phyloP scores from a whole-genome alignment of 2,797 vertebrate genomes.

The Clarias platycephalus region DNA sequence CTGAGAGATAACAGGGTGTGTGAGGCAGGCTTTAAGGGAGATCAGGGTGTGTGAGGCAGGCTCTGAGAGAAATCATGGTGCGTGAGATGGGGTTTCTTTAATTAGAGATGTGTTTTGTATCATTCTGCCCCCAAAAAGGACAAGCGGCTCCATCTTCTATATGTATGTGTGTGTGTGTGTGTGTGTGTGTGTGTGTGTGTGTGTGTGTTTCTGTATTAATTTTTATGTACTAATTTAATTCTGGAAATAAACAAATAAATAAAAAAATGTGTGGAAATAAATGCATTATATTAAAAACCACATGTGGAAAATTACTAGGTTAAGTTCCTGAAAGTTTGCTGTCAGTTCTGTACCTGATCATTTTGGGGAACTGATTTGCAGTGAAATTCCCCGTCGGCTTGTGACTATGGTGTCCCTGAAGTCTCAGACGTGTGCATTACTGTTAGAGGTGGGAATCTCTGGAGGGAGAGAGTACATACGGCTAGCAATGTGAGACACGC shows the following conservation, averaged over 20 bases:
- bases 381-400: neutral
- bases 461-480: neutral
- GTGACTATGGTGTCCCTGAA: neutral
- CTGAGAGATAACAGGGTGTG: neutral
- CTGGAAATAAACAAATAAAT: too few relatives aligned
- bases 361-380: neutral
- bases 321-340: neutral
- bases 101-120: too few relatives aligned
- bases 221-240: too few relatives aligned
- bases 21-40: neutral
- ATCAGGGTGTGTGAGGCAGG: neutral
- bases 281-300: neutral
- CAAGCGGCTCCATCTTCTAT: too few relatives aligned
- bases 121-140: too few relatives aligned
- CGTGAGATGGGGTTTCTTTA: too few relatives aligned
- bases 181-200: too few relatives aligned
- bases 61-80: too few relatives aligned
- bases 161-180: too few relatives aligned
- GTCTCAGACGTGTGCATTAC: neutral
- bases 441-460: conserved; percentile 15
- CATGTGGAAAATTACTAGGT: neutral
- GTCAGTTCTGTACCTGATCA: neutral
- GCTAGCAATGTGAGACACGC: neutral
- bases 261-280: neutral
- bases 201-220: too few relatives aligned